Percentiles rank a stretch among this genome's conserved stretches.
These are phyloP conservation scores for Catostylus mosaicus DNA, from an alignment of 30 jellyfish, hydroid and myxozoan genomes.

Conservation along the genomic window DNA sequence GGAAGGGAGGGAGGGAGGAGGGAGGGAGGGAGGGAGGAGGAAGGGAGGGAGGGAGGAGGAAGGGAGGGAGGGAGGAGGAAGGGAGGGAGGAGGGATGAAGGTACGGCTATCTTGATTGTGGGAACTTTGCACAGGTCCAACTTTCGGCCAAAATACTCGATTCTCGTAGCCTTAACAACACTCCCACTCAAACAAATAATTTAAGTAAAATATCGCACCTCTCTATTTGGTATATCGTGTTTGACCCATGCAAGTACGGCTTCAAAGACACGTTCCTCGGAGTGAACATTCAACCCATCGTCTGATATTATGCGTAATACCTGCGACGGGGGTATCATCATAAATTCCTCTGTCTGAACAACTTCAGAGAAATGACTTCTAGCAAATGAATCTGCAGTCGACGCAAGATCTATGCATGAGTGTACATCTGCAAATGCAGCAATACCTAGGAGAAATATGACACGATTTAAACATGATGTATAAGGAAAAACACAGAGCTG, in stretches of 20 bases:
- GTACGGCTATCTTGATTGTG: too few relatives aligned
- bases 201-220: conserved; percentile 37
- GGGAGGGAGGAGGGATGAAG: too few relatives aligned
- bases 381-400: conserved; percentile 86
- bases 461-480: too few relatives aligned
- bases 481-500: too few relatives aligned
- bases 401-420: conserved; percentile 80
- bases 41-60: too few relatives aligned
- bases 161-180: too few relatives aligned
- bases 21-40: too few relatives aligned
- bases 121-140: too few relatives aligned
- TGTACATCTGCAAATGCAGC: conserved; percentile 98
- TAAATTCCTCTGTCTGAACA: conserved; percentile 91
- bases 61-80: too few relatives aligned
- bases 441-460: conserved; percentile 70
- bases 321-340: conserved; percentile 76
- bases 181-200: too few relatives aligned
- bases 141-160: too few relatives aligned
- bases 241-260: conserved; percentile 94
- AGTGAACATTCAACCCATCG: conserved; percentile 87
- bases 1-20: too few relatives aligned
- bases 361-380: conserved; percentile 92
- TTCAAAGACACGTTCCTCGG: conserved; percentile 98
- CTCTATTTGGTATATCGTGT: conserved; percentile 70
- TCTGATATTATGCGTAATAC: conserved; percentile 77